Evolutionary conservation across 2,113 vertebrate species (phyloP).

Genomic region (Rattus rattus): DNA sequence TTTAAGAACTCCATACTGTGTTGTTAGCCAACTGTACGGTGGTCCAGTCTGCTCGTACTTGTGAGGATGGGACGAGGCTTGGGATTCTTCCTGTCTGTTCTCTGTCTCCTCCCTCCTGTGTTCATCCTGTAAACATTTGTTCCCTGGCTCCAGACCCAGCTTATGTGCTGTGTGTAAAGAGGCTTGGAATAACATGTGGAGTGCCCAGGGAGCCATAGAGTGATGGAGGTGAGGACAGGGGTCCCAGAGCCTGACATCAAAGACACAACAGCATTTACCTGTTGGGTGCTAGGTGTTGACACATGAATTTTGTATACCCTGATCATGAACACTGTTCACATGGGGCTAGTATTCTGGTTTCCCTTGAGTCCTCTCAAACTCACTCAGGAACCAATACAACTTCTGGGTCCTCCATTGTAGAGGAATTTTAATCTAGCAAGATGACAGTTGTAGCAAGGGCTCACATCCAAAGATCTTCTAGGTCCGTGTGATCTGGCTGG

Average conservation of each 20-base stretch:
- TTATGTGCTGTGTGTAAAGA: not conserved
- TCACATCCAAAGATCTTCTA: too few species aligned
- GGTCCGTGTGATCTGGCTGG: too few species aligned
- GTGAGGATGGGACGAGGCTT: not conserved
- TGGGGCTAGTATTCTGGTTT: not conserved
- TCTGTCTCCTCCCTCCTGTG: not conserved
- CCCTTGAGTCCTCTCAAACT: too few species aligned
- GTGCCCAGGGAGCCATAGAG: fast-evolving
- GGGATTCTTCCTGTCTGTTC: not conserved
- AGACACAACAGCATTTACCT: too few species aligned
- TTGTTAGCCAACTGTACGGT: not conserved
- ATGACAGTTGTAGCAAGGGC: too few species aligned
- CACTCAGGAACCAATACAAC: not conserved
- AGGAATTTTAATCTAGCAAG: too few species aligned
- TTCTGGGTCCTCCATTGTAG: not conserved
- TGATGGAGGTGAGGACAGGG: not conserved
- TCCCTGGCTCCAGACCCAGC: not conserved
- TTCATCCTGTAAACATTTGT: too few species aligned
- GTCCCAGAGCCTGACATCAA: not conserved
- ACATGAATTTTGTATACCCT: not conserved
- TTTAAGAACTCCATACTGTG: not conserved
- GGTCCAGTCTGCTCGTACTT: too few species aligned
- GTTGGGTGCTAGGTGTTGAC: not conserved
- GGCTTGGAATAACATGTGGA: not conserved
- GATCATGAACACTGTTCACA: not conserved